These are phyloP conservation scores for Distichodus sexfasciatus DNA, from an alignment of 2,797 vertebrate genomes.

Conservation along the genomic window DNA sequence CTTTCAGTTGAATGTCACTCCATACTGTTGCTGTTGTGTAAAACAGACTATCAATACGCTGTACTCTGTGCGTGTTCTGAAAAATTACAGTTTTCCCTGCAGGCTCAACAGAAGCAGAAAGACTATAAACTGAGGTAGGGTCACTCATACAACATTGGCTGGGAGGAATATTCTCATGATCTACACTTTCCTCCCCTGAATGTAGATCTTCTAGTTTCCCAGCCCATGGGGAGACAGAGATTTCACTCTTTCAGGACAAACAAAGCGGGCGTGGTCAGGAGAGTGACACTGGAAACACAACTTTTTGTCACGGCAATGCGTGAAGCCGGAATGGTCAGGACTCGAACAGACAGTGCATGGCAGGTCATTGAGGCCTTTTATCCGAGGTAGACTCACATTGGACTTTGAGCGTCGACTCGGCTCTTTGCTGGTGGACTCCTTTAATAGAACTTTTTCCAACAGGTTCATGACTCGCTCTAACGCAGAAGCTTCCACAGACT, in stretches of 20 bases:
- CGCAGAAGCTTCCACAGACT: no score
- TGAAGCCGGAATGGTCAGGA: not conserved
- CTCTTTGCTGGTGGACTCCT: no score
- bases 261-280: not conserved
- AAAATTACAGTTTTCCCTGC: not conserved
- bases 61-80: not conserved
- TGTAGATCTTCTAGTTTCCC: conserved; percentile 18
- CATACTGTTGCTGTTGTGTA: not conserved
- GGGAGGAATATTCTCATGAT: not conserved
- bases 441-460: no score
- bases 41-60: conserved; percentile 1
- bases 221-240: not conserved
- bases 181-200: conserved; percentile 16
- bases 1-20: not conserved
- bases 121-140: not conserved
- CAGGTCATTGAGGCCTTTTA: not conserved
- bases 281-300: conserved; percentile 30
- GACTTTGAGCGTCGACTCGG: no score
- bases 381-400: not conserved
- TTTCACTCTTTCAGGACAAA: not conserved
- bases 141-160: not conserved
- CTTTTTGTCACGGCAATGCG: conserved; percentile 1
- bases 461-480: no score
- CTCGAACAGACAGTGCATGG: not conserved
- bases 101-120: not conserved